Evolutionary conservation across 2,797 vertebrate species (phyloP), one percentile per base, ranked within the genome.

Genomic region (Psittacula echo): DNA sequence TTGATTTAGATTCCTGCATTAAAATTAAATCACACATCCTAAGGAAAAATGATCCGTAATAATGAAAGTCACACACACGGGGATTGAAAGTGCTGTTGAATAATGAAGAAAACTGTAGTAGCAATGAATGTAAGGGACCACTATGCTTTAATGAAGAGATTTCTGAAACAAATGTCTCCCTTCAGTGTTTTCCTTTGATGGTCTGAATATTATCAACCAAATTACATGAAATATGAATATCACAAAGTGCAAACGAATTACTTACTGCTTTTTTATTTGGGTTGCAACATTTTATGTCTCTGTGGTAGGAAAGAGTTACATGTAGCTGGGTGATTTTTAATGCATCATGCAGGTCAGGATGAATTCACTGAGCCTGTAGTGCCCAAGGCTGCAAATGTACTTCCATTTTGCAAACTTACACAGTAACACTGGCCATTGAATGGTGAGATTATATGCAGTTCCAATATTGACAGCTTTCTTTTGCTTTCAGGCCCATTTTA

Each of bases 1-100:
- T 97, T 97, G 97, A 97, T 97, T 98, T 97, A 97, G 96, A 97
- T 96, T 95, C 86, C 76, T 94, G 81, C 92, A 97, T 97, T 98
- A 97, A 98, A 98, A 97, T 98, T 97, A 98, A 97, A 98, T 98
- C 97, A 97, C 95, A 97, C 87, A 80, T 97, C 91, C 95, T 96
- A 96, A 97, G 96, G 96, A 97, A 97, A 98, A 98, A 97, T 97
- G 94, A 97, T 97, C 92, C 64, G 1, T 96, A 97, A 95, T 98
- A 98, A 97, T 97, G 97, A 97, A 97, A 97, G 97, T 85, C 91
- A 72, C 88, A 96, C 97, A 92, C 94, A 88, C 73, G 96, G 91
- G 97, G 92, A 91, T 75, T 92, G 93, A 97, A 96, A 97, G 74
- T 82, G 64, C 75, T 87, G 72, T 71, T 97, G 96, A 97, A 97